phyloP scores from a whole-genome alignment of 1,140 invertebrate genomes.

The Aphelenchoides avenae region DNA sequence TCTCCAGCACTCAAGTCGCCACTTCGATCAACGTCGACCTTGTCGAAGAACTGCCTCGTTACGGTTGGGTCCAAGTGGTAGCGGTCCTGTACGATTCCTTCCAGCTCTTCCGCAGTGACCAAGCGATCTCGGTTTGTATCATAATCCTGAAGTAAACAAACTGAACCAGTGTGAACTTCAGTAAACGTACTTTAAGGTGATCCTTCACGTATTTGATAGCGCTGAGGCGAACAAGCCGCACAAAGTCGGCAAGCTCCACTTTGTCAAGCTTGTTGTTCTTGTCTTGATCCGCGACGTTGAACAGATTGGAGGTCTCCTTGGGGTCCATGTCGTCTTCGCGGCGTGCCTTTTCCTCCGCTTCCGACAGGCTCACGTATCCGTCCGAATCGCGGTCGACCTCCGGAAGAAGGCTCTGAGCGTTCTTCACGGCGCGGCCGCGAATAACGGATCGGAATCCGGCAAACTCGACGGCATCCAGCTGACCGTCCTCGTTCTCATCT shows the following conservation, averaged over 20 bases:
- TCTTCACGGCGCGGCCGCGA: constrained; percentile 52
- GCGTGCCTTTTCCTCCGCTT: constrained; percentile 47
- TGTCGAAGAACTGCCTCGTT: constrained; percentile 46
- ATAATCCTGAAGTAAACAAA: constrained; percentile 40
- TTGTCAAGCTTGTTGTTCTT: constrained; percentile 38
- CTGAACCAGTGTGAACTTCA: not conserved
- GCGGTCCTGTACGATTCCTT: constrained; percentile 49
- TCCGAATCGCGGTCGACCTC: constrained; percentile 50
- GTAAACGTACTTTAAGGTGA: constrained; percentile 43
- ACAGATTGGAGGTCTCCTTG: constrained; percentile 48
- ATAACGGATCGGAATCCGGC: constrained; percentile 58
- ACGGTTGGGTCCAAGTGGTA: constrained; percentile 42
- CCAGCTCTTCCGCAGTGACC: constrained; percentile 53
- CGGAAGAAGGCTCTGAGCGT: constrained; percentile 41
- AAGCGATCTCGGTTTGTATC: constrained; percentile 50
- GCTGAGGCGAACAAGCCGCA: constrained; percentile 52
- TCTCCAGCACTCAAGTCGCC: constrained; percentile 52
- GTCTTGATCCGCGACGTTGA: constrained; percentile 56
- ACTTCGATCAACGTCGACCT: constrained; percentile 52
- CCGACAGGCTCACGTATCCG: constrained; percentile 44
- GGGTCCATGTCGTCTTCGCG: constrained; percentile 54
- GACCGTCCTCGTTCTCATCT: constrained; percentile 57
- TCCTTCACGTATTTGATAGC: constrained; percentile 58
- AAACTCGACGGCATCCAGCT: constrained; percentile 56
- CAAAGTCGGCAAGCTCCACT: constrained; percentile 56